These are phyloP conservation scores for Pseudolycoriella hygida DNA, from an alignment of 2,888 invertebrate species.

Conservation along the genomic window DNA sequence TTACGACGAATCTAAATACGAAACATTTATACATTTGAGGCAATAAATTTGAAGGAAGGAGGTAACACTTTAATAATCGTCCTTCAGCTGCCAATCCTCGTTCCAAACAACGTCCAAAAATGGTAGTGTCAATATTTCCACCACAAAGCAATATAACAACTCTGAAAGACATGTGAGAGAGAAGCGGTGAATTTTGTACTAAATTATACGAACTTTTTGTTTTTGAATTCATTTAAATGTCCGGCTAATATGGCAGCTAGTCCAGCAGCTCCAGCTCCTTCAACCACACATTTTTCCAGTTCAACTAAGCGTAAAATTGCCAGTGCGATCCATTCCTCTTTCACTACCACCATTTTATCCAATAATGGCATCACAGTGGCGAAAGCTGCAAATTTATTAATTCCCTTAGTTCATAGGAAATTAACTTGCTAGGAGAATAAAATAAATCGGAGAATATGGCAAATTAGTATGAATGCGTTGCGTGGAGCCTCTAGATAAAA, in stretches of 20 bases:
- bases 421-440: too few species aligned
- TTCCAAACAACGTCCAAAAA: constrained; percentile 73
- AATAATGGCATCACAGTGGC: constrained; percentile 51
- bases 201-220: constrained; percentile 3
- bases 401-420: too few species aligned
- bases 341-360: constrained; percentile 65
- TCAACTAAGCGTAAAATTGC: constrained; percentile 64
- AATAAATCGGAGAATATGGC: too few species aligned
- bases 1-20: constrained; percentile 44
- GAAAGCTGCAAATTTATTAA: constrained; percentile 29
- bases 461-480: too few species aligned
- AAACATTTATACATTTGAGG: too few species aligned
- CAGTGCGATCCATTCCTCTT: constrained; percentile 68
- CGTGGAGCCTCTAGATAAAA: too few species aligned
- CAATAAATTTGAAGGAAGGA: too few species aligned
- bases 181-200: too few species aligned
- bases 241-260: constrained; percentile 73
- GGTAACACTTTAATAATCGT: constrained; percentile 37
- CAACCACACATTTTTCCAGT: constrained; percentile 76
- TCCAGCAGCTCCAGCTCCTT: constrained; percentile 77
- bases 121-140: constrained; percentile 85
- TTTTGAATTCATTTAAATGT: not conserved
- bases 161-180: constrained; percentile 32
- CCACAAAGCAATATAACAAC: constrained; percentile 72
- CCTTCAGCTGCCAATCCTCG: constrained; percentile 78